Base-by-base conservation (phyloP, 30 jellyfish, hydroid and myxozoan genomes). In the Clytia hemisphaerica region DNA sequence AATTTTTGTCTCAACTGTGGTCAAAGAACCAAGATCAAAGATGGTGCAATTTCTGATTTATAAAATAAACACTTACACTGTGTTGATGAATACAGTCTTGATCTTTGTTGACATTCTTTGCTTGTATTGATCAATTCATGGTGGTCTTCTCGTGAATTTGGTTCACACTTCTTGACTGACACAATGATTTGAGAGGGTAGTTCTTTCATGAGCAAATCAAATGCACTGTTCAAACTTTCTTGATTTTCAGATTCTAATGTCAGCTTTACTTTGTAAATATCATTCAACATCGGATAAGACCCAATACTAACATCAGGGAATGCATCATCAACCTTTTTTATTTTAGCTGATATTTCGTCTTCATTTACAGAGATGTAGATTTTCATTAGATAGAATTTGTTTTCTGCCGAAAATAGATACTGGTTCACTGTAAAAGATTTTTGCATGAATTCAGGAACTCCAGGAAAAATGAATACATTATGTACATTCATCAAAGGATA, bases 401-500 rank as follows among this genome's bases (percentile, higher is more conserved):
- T 46, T 10, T 62, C 93, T 4, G 71, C 65, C 38, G 36, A 58
- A 46, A 75, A 88, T 10, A 77, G 33, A 45, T 66, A 49, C 29
- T 83, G 58, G 50, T 72, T 73, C 30, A 48, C 75, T 18, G 29
- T 55, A 53, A 88, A 88, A 0, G 93, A 67, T 44, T 67, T 73
- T 48, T 80, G 92, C 21, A 88, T 37, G 40, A 73, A 88, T 42
- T 80, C 81, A 36, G 97, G 97, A 25, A 88, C 78, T 4, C 97
- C 97, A 15, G 97, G 97, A 40, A 88, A 76, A 4, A 88, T 77
- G 51, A 31, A 69, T 33, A 88, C 83, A 60, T 88, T 88, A 16
- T 57, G 72, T 7, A 88, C 73, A 14, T 29, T 46, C 3, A 88
- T 63, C 42, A 79, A 48, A 6, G 97, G 97, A 53, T 61, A 88